phyloP scores from a whole-genome alignment of 2,113 vertebrate genomes.

The Phasianus colchicus region DNA sequence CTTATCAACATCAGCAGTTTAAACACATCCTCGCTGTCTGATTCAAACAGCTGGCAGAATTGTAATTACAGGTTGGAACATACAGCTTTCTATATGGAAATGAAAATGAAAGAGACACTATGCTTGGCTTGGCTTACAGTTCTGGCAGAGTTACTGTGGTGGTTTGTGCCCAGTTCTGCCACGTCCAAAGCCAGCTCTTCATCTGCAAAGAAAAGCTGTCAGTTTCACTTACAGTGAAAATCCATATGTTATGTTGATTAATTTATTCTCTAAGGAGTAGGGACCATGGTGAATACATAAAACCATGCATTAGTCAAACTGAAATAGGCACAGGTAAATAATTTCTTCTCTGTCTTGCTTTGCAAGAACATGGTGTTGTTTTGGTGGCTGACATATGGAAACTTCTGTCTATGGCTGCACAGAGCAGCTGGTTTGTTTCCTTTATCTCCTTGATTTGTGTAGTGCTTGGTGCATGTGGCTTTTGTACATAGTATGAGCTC shows the following conservation, averaged over 20 bases:
- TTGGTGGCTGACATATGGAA: neutral
- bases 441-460: neutral
- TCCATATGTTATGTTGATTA: neutral
- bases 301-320: neutral
- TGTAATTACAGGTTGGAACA: conserved; percentile 24
- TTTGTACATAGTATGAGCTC: neutral
- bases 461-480: neutral
- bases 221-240: neutral
- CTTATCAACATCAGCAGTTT: conserved; percentile 35
- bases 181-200: neutral
- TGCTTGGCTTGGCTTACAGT: neutral
- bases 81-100: neutral
- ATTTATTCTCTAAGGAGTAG: neutral
- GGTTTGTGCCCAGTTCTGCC: neutral
- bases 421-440: neutral
- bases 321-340: neutral
- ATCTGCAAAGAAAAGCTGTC: neutral
- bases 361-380: neutral
- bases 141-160: neutral
- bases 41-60: neutral
- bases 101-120: neutral
- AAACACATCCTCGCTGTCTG: conserved; percentile 22
- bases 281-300: neutral
- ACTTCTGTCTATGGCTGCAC: neutral
- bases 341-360: neutral